These are phyloP conservation scores for Drosophila albomicans DNA, from an alignment of 1,140 invertebrate species.

Conservation along the genomic window DNA sequence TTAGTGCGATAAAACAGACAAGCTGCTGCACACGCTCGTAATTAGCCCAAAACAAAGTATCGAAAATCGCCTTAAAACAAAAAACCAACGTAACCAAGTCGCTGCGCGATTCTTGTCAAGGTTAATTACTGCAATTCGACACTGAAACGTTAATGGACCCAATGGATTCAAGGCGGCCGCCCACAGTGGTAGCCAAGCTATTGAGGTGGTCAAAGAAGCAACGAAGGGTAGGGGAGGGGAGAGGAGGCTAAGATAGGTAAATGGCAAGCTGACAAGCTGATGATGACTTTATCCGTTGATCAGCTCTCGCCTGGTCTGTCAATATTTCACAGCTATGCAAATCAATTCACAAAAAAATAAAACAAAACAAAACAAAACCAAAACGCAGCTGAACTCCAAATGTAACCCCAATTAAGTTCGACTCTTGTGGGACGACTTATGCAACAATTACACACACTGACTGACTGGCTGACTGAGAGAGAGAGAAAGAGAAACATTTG, in stretches of 20 bases:
- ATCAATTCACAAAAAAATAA: slow-evolving; percentile 12
- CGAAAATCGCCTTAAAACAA: slow-evolving; percentile 50
- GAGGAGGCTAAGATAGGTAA: background rate
- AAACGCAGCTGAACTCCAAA: slow-evolving; percentile 55
- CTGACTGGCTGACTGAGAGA: background rate
- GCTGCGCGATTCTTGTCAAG: slow-evolving; percentile 35
- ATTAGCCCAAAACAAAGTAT: slow-evolving; percentile 43
- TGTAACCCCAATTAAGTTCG: slow-evolving; percentile 75
- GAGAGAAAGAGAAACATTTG: background rate
- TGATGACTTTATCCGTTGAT: slow-evolving; percentile 47
- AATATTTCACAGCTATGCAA: slow-evolving; percentile 39
- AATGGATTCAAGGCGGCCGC: slow-evolving; percentile 34
- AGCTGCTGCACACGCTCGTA: slow-evolving; percentile 23
- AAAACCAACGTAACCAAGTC: background rate
- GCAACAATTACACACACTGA: slow-evolving; percentile 35
- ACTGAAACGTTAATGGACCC: slow-evolving; percentile 42
- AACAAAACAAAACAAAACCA: background rate
- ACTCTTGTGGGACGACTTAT: slow-evolving; percentile 30
- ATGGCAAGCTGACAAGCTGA: slow-evolving; percentile 24
- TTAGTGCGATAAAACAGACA: slow-evolving; percentile 14
- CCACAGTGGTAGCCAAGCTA: slow-evolving; percentile 12
- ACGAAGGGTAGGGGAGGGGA: background rate
- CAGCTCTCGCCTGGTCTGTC: slow-evolving; percentile 32
- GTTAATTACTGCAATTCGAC: slow-evolving; percentile 45
- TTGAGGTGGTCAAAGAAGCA: background rate